Base-by-base conservation (phyloP, 2,888 invertebrate genomes). In the Parascotia fuliginaria region DNA sequence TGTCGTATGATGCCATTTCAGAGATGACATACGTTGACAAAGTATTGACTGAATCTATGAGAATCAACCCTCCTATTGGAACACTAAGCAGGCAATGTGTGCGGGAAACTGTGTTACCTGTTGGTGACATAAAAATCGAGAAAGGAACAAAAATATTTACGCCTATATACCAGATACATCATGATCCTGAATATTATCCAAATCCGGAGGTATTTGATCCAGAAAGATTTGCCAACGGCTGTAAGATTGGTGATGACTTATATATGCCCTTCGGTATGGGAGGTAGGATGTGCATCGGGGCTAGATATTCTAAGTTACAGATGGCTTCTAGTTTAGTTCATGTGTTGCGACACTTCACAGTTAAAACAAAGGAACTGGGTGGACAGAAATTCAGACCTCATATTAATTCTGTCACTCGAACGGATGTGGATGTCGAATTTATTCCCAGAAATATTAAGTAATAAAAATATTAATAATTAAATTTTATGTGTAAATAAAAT, bases 181-280 rank as follows among this genome's bases (percentile, higher is more conserved):
- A 81, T 32, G 91, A 93, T 57, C 78, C 87, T 0, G 65, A 83
- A 31, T 78, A 82, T 44, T 91, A 80, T 58, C 75, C 85, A 0
- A 66, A 93, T 11, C 92, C 93, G 0, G 77, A 87, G 16, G 73
- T 75, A 1, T 92, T 90, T 65, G 77, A 87, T 49, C 91, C 91
- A 0, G 87, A 92, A 5, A 74, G 89, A 49, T 86, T 87, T 57
- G 60, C 72, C 2, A 63, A 72, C 0, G 79, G 80, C 15, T 42
- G 49, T 1, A 59, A 61, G 24, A 53, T 73, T 0, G 66, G 58
- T 27, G 80, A 82, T 9, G 65, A 74, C 12, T 68, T 75, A 1
- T 92, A 82, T 48, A 58, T 88, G 60, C 89, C 92, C 1, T 92
- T 92, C 57, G 92, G 92, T 0, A 86, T 75, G 63, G 92, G 92